Percentiles rank a stretch among this genome's conserved stretches.
These are phyloP conservation scores for Drosophila mojavensis DNA, from an alignment of 1,140 invertebrate genomes.

Conservation along the genomic window DNA sequence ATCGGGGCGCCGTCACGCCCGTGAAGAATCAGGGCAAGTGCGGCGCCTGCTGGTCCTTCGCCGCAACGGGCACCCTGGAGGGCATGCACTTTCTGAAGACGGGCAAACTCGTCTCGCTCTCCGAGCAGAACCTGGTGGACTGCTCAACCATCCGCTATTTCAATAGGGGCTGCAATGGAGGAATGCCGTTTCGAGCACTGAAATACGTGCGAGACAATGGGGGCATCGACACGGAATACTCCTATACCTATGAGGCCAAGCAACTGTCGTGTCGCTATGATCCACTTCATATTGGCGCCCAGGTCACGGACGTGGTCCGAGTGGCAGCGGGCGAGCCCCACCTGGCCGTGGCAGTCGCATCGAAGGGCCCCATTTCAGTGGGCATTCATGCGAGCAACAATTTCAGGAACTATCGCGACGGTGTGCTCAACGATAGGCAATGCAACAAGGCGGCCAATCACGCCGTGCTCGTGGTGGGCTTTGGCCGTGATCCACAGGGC, in stretches of 20 bases:
- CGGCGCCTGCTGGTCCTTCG: conserved; percentile 97
- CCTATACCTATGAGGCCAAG: conserved; percentile 90
- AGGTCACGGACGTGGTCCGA: conserved; percentile 84
- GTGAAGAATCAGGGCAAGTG: conserved; percentile 95
- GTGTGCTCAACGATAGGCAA: background rate
- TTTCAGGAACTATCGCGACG: background rate
- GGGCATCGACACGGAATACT: conserved; percentile 88
- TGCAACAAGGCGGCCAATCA: conserved; percentile 83
- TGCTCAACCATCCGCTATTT: conserved; percentile 90
- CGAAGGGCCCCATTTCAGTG: conserved; percentile 16
- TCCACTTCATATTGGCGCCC: conserved; percentile 19
- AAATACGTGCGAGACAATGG: conserved; percentile 91
- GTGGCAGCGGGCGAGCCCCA: conserved; percentile 87
- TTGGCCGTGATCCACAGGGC: conserved; percentile 86
- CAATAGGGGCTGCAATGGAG: conserved; percentile 94
- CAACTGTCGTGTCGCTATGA: conserved; percentile 82
- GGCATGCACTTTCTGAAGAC: conserved; percentile 87
- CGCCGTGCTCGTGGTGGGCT: conserved; percentile 89
- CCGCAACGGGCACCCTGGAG: conserved; percentile 92
- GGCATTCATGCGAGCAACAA: background rate
- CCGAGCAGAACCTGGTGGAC: conserved; percentile 96
- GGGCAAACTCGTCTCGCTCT: conserved; percentile 89
- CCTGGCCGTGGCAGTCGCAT: conserved; percentile 85
- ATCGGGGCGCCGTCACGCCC: conserved; percentile 92
- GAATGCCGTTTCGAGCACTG: conserved; percentile 88